Evolutionary conservation across 2,797 vertebrate genomes (phyloP), one percentile per base, ranked within the genome.

Genomic region (Arnoldichthys spilopterus): DNA sequence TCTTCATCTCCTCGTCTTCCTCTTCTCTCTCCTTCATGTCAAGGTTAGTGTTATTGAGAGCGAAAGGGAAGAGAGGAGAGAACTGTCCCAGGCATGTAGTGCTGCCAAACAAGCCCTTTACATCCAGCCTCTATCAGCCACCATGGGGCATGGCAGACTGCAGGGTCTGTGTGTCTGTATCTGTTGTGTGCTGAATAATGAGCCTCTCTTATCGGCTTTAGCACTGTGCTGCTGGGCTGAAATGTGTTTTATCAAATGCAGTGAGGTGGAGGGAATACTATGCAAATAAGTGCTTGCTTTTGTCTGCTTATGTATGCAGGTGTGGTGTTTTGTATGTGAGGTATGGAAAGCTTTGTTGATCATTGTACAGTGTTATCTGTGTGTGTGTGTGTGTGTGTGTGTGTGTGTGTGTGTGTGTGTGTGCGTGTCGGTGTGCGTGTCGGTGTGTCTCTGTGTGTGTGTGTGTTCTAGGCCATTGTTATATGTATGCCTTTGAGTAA

Each of bases 181-280:
- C 11, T 47, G 34, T 24, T 73, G 72, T 74, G 54, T 74, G 72
- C 40, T 45, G 51, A 80, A 80, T 80, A 70, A 70, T 43, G 30
- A 74, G 61, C 43, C 59, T 28, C 13, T 58, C 32, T 28, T 76
- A 67, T 69, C 56, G 30, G 53, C 43, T 53, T 54, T 53, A 70
- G 18, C 32, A 15, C 16, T 30, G 30, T 76, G 28, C 12, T 9
- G 40, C 28, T 73, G 56, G 24, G 16, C n/a, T 37, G 37, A 72
- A 28, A 59, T 28, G 37, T 72, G 34, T 72, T 51, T 53, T 54
- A 53, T 53, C 13, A 30, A 54, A 71, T 54, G 47, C 47, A 70
- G 67, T 47, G 64, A 45, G 13, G 64, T 71, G 30, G 30, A 71
- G 30, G 13, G 49, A 54, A 24, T 51, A 58, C 62, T 24, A 34